A percentile compares a stretch with the other conserved stretches of the same genome.
phyloP scores from a whole-genome alignment of 2,888 invertebrate species.

The Campopleginae sp. region DNA sequence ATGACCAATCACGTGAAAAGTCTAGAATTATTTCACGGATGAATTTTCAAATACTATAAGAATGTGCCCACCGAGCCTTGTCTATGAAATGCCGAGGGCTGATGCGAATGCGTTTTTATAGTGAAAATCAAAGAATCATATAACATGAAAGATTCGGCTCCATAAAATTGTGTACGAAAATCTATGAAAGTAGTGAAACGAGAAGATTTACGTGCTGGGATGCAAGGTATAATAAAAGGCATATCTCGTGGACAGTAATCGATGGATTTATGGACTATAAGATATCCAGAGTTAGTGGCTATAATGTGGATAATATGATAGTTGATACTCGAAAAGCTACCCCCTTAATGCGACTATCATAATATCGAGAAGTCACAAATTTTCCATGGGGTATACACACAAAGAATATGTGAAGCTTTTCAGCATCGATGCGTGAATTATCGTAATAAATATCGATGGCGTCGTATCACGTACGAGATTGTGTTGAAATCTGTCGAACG shows the following conservation, averaged over 20 bases:
- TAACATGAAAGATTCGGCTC: neutral
- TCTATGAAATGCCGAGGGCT: no score
- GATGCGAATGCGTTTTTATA: neutral
- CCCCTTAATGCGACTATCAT: neutral
- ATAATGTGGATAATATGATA: constrained; percentile 31
- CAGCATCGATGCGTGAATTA: constrained; percentile 52
- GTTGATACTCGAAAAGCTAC: constrained; percentile 23
- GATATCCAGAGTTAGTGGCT: constrained; percentile 13
- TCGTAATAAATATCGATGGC: constrained; percentile 60
- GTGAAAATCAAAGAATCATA: neutral
- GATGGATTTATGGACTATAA: constrained; percentile 42
- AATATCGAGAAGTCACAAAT: constrained; percentile 8
- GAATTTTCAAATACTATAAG: no score
- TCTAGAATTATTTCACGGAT: no score
- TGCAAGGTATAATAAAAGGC: constrained; percentile 25
- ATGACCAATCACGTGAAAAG: no score
- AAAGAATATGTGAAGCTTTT: neutral
- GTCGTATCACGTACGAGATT: constrained; percentile 51
- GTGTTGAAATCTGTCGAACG: constrained; percentile 42
- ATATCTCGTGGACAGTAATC: constrained; percentile 23
- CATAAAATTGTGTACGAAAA: neutral
- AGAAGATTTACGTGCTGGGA: constrained; percentile 2
- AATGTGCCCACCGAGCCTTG: no score
- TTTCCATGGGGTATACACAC: neutral
- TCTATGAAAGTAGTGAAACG: neutral